Conservation (phyloP, 2,797 vertebrate genomes). For the Sorex maritimensis region DNA sequence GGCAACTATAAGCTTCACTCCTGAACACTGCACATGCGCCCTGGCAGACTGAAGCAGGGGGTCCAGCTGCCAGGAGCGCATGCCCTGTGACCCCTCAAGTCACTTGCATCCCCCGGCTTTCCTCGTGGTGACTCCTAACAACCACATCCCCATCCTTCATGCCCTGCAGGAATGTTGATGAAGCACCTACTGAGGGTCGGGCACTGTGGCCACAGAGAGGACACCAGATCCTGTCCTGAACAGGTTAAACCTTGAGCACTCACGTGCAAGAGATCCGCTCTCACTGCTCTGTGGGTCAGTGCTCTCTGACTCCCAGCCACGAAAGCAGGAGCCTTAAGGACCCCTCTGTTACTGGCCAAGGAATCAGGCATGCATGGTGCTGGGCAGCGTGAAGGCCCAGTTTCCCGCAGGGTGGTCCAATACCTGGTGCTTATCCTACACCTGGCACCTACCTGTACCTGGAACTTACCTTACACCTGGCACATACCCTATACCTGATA, state of each 20-base stretch:
- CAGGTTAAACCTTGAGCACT: background rate
- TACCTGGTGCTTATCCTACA: too few species aligned
- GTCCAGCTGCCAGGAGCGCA: accelerated
- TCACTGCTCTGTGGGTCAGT: background rate
- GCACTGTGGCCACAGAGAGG: background rate
- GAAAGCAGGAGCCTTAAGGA: background rate
- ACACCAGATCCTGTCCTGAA: too few species aligned
- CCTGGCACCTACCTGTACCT: too few species aligned
- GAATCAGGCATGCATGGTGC: constrained; percentile 23
- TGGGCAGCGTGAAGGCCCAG: constrained; percentile 20
- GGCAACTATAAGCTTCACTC: background rate
- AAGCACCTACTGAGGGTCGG: background rate
- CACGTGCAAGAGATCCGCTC: background rate
- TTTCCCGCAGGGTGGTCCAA: background rate
- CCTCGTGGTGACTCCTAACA: background rate
- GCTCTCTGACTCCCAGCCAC: background rate
- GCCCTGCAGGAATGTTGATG: background rate
- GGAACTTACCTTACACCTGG: too few species aligned
- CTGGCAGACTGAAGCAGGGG: accelerated
- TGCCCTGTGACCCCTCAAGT: too few species aligned
- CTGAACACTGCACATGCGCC: accelerated
- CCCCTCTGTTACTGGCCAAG: background rate
- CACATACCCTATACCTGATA: too few species aligned
- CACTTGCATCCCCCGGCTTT: too few species aligned
- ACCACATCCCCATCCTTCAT: background rate